phyloP scores from a whole-genome alignment of 2,888 invertebrate genomes.

The Aphidoletes aphidimyza region DNA sequence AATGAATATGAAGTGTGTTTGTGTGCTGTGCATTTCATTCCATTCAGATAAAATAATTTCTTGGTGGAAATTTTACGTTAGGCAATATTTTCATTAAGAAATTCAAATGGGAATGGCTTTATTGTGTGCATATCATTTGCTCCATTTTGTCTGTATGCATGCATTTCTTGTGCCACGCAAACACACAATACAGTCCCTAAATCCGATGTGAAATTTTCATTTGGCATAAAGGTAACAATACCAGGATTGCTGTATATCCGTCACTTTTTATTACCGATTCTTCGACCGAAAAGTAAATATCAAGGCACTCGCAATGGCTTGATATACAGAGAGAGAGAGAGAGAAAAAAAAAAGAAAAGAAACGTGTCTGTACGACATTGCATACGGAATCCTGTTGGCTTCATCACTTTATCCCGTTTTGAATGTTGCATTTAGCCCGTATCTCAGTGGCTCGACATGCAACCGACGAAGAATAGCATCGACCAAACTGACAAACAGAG shows the following conservation, averaged over 20 bases:
- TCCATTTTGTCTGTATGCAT: slow-evolving; percentile 28
- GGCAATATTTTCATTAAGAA: slow-evolving; percentile 52
- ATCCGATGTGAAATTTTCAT: slow-evolving; percentile 18
- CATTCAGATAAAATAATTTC: not conserved
- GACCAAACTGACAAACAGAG: no score
- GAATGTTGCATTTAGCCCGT: not conserved
- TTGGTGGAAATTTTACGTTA: slow-evolving; percentile 14
- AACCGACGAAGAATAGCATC: not conserved
- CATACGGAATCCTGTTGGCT: not conserved
- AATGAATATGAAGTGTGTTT: not conserved
- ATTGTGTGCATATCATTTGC: slow-evolving; percentile 51
- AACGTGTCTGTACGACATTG: no score
- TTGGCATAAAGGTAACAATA: not conserved
- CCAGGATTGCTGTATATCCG: not conserved
- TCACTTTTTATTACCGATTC: not conserved
- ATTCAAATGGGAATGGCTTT: slow-evolving; percentile 5
- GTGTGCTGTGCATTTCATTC: not conserved
- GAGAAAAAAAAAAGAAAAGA: no score
- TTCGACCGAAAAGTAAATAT: slow-evolving; percentile 36
- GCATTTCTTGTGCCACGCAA: no score
- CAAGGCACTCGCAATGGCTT: not conserved
- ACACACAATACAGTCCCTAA: not conserved
- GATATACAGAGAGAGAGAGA: no score
- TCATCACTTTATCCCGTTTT: slow-evolving; percentile 13
- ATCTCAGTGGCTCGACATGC: not conserved